Base-by-base conservation (phyloP, 2,888 invertebrate species). In the Polydrusus tereticollis region DNA sequence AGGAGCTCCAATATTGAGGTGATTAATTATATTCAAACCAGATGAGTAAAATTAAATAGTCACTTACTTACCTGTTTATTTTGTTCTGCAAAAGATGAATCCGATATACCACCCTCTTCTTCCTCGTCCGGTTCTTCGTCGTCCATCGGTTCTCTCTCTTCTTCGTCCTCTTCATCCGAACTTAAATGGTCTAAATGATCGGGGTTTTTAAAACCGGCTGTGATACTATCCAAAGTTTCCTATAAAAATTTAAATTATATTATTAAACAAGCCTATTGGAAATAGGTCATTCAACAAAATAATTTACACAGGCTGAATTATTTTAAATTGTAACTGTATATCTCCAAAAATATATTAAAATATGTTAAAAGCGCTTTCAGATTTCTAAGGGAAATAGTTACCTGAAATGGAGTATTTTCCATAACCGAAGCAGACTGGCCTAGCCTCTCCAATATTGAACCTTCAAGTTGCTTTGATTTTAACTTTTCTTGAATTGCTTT, bases 181-280 rank as follows among this genome's bases (percentile, higher is more conserved):
- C 78, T 77, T 52, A 78, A 20, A 43, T 79, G 71, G 36, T 77
- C 78, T 8, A 77, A 70, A 45, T 75, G 77, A 18, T 82, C 81
- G 29, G 83, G 74, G 55, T 75, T 75, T 70, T 85, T 81, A 76
- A 80, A 82, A 43, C 83, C 82, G 62, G 81, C 84, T 4, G 85
- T 84, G 65, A 86, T 85, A 75, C 82, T 84, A 75, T 86, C 85
- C 70, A 84, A 79, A 10, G 85, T 84, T 70, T 85, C 85, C 84
- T 85, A 73, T 7, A 70, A 60, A 38, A 18, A 59, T 58, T n/a
- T n/a, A 58, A 36, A 64, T 36, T 26, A 76, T 72, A 3, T 23
- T n/a, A n/a, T n/a, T n/a, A n/a, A n/a, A n/a, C n/a, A n/a, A n/a
- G n/a, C n/a, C n/a, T n/a, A n/a, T n/a, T n/a, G n/a, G 18, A 4